Conservation (phyloP, 2,113 vertebrate species). For the Corythoichthys haematopterus region DNA sequence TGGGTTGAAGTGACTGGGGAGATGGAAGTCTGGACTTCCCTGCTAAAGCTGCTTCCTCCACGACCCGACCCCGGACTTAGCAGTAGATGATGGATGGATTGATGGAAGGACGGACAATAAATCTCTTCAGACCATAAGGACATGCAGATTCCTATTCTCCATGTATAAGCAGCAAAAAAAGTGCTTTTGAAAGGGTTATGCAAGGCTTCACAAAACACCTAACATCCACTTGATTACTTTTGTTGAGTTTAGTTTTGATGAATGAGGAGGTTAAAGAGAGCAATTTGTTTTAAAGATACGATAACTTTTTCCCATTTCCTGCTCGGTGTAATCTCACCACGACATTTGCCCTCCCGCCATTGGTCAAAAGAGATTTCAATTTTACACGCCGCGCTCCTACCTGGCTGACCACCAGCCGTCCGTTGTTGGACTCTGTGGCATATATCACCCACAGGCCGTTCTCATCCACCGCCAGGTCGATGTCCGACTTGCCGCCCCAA, state of each 20-base stretch:
- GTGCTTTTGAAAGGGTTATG: neutral
- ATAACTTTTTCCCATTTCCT: neutral
- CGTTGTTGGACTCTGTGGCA: slow-evolving; percentile 87
- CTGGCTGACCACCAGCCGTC: slow-evolving; percentile 86
- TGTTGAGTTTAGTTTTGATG: neutral
- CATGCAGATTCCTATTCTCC: no score
- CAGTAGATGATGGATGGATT: no score
- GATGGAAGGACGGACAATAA: no score
- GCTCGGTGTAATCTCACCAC: slow-evolving; percentile 22
- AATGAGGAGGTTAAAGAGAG: neutral
- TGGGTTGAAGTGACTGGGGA: no score
- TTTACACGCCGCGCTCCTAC: slow-evolving; percentile 55
- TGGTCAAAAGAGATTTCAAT: no score
- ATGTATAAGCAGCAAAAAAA: no score
- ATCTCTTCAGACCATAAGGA: no score
- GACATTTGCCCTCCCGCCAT: neutral
- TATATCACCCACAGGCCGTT: slow-evolving; percentile 94
- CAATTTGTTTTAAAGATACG: neutral
- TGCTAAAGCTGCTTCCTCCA: no score
- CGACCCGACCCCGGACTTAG: no score
- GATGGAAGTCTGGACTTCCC: no score
- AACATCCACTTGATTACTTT: neutral
- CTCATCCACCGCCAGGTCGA: slow-evolving; percentile 91
- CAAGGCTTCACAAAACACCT: neutral
- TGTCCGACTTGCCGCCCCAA: slow-evolving; percentile 93